A percentile compares a stretch with the other conserved stretches of the same genome.
These are phyloP conservation scores for Gnathonemus longibarbis DNA, from an alignment of 2,113 vertebrate species.

Conservation along the genomic window DNA sequence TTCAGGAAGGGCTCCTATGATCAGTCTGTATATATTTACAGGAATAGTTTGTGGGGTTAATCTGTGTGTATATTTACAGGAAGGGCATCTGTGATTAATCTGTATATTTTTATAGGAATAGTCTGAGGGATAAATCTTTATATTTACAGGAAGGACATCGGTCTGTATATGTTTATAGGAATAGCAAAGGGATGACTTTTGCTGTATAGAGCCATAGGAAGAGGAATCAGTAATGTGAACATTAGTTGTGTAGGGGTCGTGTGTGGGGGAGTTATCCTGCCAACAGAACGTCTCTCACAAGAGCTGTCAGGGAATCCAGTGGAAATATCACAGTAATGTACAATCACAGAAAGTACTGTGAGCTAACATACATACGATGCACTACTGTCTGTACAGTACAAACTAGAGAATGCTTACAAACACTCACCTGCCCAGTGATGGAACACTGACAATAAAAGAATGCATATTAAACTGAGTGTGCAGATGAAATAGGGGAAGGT, in stretches of 20 bases:
- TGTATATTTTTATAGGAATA: not conserved
- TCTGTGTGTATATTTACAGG: not conserved
- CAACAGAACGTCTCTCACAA: slow-evolving; percentile 2
- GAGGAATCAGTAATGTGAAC: not conserved
- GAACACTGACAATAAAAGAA: not conserved
- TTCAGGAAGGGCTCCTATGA: no score
- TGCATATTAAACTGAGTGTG: not conserved
- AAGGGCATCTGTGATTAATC: not conserved
- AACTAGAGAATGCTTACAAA: not conserved
- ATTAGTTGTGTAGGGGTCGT: not conserved
- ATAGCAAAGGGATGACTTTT: not conserved
- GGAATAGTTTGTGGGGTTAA: no score
- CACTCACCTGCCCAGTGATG: not conserved
- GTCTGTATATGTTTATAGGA: not conserved
- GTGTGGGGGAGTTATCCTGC: not conserved
- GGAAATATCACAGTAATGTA: slow-evolving; percentile 10
- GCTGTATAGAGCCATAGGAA: not conserved
- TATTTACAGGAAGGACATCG: not conserved
- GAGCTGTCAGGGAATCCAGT: not conserved
- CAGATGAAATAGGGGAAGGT: not conserved
- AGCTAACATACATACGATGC: not conserved
- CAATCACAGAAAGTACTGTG: not conserved
- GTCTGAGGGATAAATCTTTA: not conserved
- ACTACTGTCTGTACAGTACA: not conserved
- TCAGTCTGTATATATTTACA: no score